Evolutionary conservation across 2,797 vertebrate genomes (phyloP).

Genomic region (Bradypodion pumilum): DNA sequence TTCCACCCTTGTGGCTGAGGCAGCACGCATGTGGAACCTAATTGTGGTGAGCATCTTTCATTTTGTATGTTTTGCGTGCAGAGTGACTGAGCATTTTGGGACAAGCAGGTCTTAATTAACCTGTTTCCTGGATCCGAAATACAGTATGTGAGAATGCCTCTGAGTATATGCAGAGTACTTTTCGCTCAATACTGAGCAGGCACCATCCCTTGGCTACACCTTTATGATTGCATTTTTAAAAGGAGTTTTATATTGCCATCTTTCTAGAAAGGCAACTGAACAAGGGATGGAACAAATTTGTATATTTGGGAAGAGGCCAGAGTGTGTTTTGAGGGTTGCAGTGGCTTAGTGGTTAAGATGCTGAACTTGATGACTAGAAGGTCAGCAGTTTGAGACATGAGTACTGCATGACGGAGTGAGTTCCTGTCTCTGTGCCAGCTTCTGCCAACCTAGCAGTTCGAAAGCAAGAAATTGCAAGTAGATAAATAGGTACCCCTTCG

Average conservation of each 20-base stretch:
- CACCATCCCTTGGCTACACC: no score
- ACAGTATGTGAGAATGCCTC: neutral
- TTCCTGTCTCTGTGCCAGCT: no score
- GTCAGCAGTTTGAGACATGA: no score
- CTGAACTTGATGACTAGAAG: no score
- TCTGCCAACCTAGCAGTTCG: no score
- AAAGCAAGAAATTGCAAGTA: no score
- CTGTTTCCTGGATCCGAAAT: neutral
- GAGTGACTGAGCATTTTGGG: neutral
- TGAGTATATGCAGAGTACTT: neutral
- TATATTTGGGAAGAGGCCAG: neutral
- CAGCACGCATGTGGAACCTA: conserved; percentile 91
- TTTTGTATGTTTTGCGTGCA: neutral
- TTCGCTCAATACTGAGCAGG: neutral
- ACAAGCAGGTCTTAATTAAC: neutral
- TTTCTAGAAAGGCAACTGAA: neutral
- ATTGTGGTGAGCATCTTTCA: conserved; percentile 79
- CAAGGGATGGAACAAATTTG: neutral
- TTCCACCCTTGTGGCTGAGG: conserved; percentile 88
- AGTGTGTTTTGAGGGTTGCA: no score
- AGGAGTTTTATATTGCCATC: neutral
- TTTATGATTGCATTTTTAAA: neutral
- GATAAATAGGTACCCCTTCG: no score
- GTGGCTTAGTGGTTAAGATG: no score
- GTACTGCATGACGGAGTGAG: no score